Conservation (phyloP, 2,113 vertebrate species). For the Tragelaphus strepsiceros region DNA sequence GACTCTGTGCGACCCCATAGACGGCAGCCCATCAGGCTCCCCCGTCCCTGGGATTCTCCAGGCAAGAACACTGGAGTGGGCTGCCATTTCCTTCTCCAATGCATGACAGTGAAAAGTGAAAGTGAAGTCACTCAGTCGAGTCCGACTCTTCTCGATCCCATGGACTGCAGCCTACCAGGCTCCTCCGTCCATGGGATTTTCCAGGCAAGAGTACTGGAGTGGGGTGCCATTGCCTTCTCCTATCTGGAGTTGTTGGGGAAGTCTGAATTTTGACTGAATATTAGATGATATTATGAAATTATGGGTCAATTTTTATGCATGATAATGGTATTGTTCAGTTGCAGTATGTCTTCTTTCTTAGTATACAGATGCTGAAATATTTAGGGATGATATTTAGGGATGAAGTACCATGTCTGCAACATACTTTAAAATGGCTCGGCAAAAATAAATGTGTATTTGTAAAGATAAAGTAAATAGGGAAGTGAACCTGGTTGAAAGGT, state of each 20-base stretch:
- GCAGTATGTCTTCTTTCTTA: not conserved
- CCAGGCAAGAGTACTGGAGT: too few relatives aligned
- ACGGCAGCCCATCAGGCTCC: too few relatives aligned
- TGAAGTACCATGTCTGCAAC: not conserved
- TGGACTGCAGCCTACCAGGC: too few relatives aligned
- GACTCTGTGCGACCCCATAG: too few relatives aligned
- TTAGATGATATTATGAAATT: not conserved
- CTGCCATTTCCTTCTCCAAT: too few relatives aligned
- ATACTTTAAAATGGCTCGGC: not conserved
- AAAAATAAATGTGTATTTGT: not conserved
- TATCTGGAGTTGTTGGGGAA: not conserved
- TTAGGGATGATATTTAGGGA: not conserved
- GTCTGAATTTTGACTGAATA: not conserved
- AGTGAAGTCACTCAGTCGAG: too few relatives aligned
- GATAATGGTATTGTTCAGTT: not conserved
- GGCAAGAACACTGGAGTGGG: too few relatives aligned
- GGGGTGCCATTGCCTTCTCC: too few relatives aligned
- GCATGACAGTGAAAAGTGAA: too few relatives aligned
- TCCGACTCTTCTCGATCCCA: too few relatives aligned
- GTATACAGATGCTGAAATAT: not conserved
- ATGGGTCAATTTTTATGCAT: not conserved
- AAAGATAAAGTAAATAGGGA: not conserved
- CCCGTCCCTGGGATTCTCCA: too few relatives aligned
- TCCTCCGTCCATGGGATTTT: too few relatives aligned
- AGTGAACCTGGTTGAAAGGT: not conserved